phyloP scores from a whole-genome alignment of 2,888 invertebrate species.

The Meteorus colon region DNA sequence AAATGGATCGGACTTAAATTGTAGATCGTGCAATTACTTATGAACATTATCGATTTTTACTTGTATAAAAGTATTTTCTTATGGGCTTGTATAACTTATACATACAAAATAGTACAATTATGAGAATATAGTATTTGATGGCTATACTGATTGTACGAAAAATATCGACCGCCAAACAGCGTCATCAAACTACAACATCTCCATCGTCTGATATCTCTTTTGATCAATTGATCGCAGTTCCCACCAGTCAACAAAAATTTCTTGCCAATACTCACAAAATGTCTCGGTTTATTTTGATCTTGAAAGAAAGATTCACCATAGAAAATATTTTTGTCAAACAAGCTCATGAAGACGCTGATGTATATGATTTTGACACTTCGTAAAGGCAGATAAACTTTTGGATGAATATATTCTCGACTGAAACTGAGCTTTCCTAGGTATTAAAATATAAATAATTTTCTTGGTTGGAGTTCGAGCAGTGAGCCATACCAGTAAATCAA shows the following conservation, averaged over 20 bases:
- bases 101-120: constrained; percentile 18
- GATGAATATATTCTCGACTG: too few species aligned
- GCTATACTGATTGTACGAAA: not conserved
- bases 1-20: too few species aligned
- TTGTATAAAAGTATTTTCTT: constrained; percentile 7
- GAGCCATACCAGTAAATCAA: too few species aligned
- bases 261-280: constrained; percentile 62
- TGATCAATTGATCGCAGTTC: constrained; percentile 17
- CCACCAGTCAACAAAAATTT: constrained; percentile 48
- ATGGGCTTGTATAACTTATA: constrained; percentile 8
- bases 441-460: too few species aligned
- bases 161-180: constrained; percentile 8
- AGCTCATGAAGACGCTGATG: constrained; percentile 57
- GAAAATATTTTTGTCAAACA: constrained; percentile 61
- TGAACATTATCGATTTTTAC: too few species aligned
- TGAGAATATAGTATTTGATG: constrained; percentile 9
- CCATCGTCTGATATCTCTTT: constrained; percentile 10
- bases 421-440: too few species aligned
- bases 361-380: too few species aligned
- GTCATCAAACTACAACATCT: constrained; percentile 10
- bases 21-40: too few species aligned
- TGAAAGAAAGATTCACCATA: constrained; percentile 32
- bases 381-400: too few species aligned
- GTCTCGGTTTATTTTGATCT: constrained; percentile 61
- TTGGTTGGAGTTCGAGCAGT: too few species aligned